These are phyloP conservation scores for Trichopoda pennipes DNA, from an alignment of 2,888 invertebrate species.

Conservation along the genomic window DNA sequence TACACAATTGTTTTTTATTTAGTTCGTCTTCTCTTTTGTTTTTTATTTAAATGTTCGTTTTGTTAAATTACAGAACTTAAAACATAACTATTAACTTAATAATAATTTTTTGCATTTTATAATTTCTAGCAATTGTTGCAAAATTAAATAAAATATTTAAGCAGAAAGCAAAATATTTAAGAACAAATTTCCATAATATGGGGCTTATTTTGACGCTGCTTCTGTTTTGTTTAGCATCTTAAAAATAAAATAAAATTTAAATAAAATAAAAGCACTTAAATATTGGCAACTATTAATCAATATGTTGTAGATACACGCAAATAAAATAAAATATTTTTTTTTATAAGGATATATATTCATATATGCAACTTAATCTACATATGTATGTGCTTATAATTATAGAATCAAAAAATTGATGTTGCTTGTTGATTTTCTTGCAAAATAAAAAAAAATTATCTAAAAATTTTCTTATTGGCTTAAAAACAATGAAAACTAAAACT, in stretches of 20 bases:
- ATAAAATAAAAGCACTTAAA: conserved; percentile 17
- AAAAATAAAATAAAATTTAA: conserved; percentile 40
- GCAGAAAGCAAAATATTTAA: conserved; percentile 47
- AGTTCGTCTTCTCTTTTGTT: conserved; percentile 69
- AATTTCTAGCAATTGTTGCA: conserved; percentile 3
- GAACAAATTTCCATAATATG: not conserved
- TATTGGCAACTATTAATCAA: conserved; percentile 43
- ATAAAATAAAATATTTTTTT: conserved; percentile 38
- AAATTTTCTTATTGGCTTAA: conserved; percentile 39
- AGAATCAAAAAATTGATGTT: conserved; percentile 13
- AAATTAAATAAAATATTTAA: conserved; percentile 32
- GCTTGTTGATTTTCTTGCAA: conserved; percentile 27
- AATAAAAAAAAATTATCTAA: conserved; percentile 53
- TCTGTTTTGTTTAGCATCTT: conserved; percentile 47
- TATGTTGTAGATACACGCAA: not conserved
- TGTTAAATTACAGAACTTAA: conserved; percentile 68
- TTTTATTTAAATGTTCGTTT: conserved; percentile 74
- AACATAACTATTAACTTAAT: conserved; percentile 56
- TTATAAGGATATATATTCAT: not conserved
- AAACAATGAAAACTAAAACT: conserved; percentile 45
- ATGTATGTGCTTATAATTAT: not conserved
- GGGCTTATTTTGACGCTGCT: conserved; percentile 14
- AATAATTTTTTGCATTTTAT: conserved; percentile 37
- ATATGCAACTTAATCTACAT: conserved; percentile 1
- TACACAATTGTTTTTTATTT: conserved; percentile 58